Conservation (phyloP, 2,888 invertebrate species). For the Operophtera brumata region DNA sequence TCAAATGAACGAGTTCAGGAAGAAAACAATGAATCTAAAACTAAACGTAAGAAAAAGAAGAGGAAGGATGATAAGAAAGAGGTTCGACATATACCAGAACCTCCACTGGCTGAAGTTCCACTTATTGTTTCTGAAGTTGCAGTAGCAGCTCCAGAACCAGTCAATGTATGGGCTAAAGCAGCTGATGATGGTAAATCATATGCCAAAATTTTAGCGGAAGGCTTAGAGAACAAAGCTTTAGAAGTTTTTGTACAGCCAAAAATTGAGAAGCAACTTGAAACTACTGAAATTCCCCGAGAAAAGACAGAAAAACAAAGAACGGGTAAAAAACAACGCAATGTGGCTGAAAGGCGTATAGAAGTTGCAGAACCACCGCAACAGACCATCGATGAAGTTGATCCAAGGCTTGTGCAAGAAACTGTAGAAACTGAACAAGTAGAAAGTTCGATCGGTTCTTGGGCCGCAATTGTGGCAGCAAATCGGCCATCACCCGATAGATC, state of each 20-base stretch:
- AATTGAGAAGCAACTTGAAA: conserved; percentile 7
- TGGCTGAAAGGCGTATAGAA: conserved; percentile 23
- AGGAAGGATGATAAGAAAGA: conserved; percentile 59
- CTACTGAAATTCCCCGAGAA: conserved; percentile 28
- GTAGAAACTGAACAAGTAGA: conserved; percentile 29
- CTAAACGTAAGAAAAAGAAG: conserved; percentile 62
- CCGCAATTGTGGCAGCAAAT: conserved; percentile 66
- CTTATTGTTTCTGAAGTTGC: conserved; percentile 13
- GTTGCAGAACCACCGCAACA: neutral
- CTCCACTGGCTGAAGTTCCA: conserved; percentile 1
- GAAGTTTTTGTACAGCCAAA: conserved; percentile 10
- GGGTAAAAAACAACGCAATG: conserved; percentile 23
- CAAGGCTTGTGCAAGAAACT: conserved; percentile 9
- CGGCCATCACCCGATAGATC: conserved; percentile 58
- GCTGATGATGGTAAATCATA: conserved; percentile 84
- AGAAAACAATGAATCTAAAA: conserved; percentile 45
- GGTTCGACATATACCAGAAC: conserved; percentile 23
- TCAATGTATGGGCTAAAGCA: conserved; percentile 76
- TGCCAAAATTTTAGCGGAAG: conserved; percentile 83
- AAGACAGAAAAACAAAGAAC: conserved; percentile 29
- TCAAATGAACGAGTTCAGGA: conserved; percentile 33
- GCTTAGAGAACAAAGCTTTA: conserved; percentile 40
- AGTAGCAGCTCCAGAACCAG: conserved; percentile 30
- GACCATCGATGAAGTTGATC: conserved; percentile 8
- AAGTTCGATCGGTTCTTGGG: conserved; percentile 58